These are phyloP conservation scores for Pomacea maculata DNA, from an alignment of 1,140 invertebrate genomes.

Conservation along the genomic window DNA sequence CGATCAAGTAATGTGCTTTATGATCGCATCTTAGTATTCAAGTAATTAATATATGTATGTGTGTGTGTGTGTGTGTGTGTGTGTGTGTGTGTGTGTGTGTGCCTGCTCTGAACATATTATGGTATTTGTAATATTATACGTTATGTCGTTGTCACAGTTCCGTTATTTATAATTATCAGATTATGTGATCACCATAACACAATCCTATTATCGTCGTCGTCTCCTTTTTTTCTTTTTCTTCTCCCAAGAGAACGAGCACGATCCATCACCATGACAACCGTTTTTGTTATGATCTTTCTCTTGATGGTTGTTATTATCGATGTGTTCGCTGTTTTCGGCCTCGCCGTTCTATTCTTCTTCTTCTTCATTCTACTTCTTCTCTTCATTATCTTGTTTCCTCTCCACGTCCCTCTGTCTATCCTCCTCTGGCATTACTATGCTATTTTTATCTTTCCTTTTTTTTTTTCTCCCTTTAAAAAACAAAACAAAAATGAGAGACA, in stretches of 20 bases:
- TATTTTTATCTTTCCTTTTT: background rate
- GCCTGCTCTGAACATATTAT: too few species aligned
- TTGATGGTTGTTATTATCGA: background rate
- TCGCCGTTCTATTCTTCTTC: background rate
- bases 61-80: too few species aligned
- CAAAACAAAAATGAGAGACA: background rate
- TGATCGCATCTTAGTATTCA: too few species aligned
- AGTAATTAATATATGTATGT: too few species aligned
- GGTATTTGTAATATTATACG: too few species aligned
- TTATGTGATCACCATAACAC: background rate
- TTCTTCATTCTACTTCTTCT: background rate
- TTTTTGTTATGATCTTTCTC: too few species aligned
- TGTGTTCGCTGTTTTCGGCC: background rate
- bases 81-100: too few species aligned
- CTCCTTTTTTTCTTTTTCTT: background rate
- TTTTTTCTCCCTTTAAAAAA: background rate
- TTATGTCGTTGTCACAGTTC: too few species aligned
- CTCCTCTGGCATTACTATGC: background rate
- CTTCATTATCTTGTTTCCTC: too few species aligned
- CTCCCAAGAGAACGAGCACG: background rate
- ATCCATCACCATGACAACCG: background rate
- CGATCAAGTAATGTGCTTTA: too few species aligned
- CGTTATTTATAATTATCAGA: too few species aligned
- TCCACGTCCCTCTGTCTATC: background rate
- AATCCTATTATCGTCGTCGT: too few species aligned